Conservation (phyloP, 92 coral and sea anemone genomes). For the Palythoa grandis region DNA sequence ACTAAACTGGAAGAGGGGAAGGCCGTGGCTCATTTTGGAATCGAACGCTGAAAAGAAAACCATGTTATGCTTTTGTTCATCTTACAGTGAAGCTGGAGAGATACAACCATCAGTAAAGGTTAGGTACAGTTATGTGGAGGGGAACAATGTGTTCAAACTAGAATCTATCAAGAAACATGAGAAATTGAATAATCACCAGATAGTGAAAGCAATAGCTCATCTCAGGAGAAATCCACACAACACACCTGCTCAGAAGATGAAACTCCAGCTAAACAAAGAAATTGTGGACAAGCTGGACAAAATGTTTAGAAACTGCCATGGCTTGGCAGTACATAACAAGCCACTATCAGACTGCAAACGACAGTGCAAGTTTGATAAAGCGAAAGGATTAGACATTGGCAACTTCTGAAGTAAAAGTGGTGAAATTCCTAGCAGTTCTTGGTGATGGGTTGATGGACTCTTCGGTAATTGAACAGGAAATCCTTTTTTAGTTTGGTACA, state of each 20-base stretch:
- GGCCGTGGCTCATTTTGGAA: slow-evolving; percentile 17
- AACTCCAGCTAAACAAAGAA: too few relatives aligned
- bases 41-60: slow-evolving; percentile 15
- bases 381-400: slow-evolving; percentile 44
- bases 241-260: too few relatives aligned
- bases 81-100: background rate
- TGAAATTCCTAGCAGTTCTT: background rate
- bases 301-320: slow-evolving; percentile 5
- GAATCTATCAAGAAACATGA: too few relatives aligned
- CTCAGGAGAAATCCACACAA: too few relatives aligned
- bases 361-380: slow-evolving; percentile 36
- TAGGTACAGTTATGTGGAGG: too few relatives aligned
- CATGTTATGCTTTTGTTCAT: background rate
- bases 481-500: background rate
- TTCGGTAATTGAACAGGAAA: background rate
- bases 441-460: background rate
- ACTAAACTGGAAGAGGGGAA: slow-evolving; percentile 14
- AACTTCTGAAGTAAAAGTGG: background rate
- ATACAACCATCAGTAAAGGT: too few relatives aligned
- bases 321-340: too few relatives aligned
- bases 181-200: too few relatives aligned
- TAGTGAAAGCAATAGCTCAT: too few relatives aligned
- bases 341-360: slow-evolving; percentile 35
- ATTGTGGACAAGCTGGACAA: slow-evolving; percentile 37
- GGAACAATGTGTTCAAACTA: too few relatives aligned